Percentiles rank a stretch among this genome's conserved stretches.
Evolutionary conservation across 2,888 invertebrate species (phyloP).

Genomic region (Criorhina ranunculi): DNA sequence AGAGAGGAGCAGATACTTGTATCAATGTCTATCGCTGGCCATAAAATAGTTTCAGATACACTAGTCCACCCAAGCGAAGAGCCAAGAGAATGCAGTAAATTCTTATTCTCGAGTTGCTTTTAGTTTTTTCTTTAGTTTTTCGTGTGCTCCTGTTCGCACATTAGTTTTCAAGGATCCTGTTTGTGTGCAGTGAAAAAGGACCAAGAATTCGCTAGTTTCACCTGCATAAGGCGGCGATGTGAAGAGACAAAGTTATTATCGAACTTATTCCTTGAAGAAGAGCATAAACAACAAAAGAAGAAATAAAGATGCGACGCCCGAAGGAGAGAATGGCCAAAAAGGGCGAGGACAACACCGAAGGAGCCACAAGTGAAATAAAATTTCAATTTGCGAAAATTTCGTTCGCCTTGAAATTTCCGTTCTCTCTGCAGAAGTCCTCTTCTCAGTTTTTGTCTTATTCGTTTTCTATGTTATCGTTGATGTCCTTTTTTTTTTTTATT

Average conservation of each 20-base stretch:
- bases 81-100: slow-evolving; percentile 61
- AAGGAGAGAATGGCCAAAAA: slow-evolving; percentile 18
- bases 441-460: not conserved
- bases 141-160: not conserved
- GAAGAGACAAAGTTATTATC: slow-evolving; percentile 71
- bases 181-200: slow-evolving; percentile 4
- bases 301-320: slow-evolving; percentile 12
- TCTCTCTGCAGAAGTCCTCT: slow-evolving; percentile 29
- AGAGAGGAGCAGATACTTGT: slow-evolving; percentile 66
- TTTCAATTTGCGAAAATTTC: slow-evolving; percentile 83
- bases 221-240: slow-evolving; percentile 56
- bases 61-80: too few relatives aligned
- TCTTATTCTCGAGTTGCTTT: slow-evolving; percentile 46
- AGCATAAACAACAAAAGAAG: slow-evolving; percentile 64
- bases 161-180: slow-evolving; percentile 26
- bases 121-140: slow-evolving; percentile 24
- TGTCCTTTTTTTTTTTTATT: slow-evolving; percentile 35
- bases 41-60: slow-evolving; percentile 73
- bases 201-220: slow-evolving; percentile 18
- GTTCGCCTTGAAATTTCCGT: slow-evolving; percentile 76
- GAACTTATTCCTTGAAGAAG: slow-evolving; percentile 52
- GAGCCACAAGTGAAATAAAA: slow-evolving; percentile 81
- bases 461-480: slow-evolving; percentile 8
- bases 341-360: slow-evolving; percentile 24
- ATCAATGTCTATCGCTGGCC: slow-evolving; percentile 68